Percentiles rank a stretch among this genome's conserved stretches.
Conservation (phyloP, 2,113 vertebrate genomes). For the Forbesichthys papilliferus region DNA sequence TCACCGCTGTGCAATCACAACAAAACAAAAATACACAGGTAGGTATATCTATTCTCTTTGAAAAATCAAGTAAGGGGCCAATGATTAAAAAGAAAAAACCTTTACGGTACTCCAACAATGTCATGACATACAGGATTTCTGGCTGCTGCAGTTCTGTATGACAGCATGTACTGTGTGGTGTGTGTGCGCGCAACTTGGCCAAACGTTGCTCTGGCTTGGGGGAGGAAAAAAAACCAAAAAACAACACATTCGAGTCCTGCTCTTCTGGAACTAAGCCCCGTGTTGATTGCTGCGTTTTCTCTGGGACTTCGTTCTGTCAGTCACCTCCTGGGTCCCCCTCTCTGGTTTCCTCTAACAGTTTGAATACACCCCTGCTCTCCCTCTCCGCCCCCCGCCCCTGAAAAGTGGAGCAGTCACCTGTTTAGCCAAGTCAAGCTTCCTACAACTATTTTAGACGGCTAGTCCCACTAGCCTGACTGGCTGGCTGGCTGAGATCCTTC, state of each 20-base stretch:
- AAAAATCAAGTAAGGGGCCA: constrained; percentile 76
- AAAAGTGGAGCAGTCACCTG: constrained; percentile 41
- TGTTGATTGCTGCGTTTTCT: constrained; percentile 27
- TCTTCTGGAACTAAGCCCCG: constrained; percentile 65
- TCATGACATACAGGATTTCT: constrained; percentile 85
- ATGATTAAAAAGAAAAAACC: constrained; percentile 76
- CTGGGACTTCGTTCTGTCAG: constrained; percentile 22
- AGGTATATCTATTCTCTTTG: constrained; percentile 55
- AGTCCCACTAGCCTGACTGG: constrained; percentile 83
- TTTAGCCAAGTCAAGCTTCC: constrained; percentile 82
- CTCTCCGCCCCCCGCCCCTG: constrained; percentile 60
- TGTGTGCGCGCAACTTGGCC: constrained; percentile 34
- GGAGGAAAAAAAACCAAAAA: background rate
- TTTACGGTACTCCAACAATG: constrained; percentile 93
- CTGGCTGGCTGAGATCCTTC: constrained; percentile 47
- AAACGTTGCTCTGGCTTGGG: constrained; percentile 53
- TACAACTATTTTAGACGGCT: constrained; percentile 73
- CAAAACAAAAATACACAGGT: constrained; percentile 65
- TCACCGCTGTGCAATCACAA: constrained; percentile 71
- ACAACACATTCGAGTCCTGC: constrained; percentile 63
- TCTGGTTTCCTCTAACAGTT: constrained; percentile 57
- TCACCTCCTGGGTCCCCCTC: constrained; percentile 32
- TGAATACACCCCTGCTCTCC: constrained; percentile 64
- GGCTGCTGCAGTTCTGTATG: constrained; percentile 70
- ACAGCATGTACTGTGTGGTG: constrained; percentile 22